These are phyloP conservation scores for Elmis aenea DNA, from an alignment of 2,888 invertebrate species.

Conservation along the genomic window DNA sequence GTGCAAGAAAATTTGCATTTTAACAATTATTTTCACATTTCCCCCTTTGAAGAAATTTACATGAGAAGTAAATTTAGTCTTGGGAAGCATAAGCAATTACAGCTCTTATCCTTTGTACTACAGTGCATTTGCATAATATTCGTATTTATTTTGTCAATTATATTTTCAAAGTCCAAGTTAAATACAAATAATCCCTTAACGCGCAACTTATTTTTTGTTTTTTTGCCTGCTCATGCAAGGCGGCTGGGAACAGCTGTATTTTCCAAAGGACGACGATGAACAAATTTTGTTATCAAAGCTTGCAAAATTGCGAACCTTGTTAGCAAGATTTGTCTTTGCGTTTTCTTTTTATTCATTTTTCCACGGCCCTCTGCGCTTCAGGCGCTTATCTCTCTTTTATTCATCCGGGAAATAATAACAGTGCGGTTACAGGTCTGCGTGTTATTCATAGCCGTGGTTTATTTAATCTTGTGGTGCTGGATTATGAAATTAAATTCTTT, in stretches of 20 bases:
- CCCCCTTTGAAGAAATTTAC: no score
- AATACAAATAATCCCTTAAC: no score
- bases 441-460: constrained; percentile 17
- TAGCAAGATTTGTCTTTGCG: constrained; percentile 18
- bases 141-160: background rate
- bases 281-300: constrained; percentile 16
- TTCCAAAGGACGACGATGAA: constrained; percentile 17
- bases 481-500: constrained; percentile 19
- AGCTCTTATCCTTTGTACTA: no score
- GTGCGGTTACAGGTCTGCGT: constrained; percentile 18
- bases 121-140: background rate
- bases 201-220: no score
- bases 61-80: no score
- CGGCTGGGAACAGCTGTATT: no score
- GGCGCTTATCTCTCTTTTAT: constrained; percentile 19
- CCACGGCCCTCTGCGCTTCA: constrained; percentile 12
- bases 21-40: no score
- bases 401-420: constrained; percentile 19
- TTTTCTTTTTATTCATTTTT: constrained; percentile 17
- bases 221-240: no score
- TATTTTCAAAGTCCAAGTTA: background rate
- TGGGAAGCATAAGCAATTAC: no score
- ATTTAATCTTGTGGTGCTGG: constrained; percentile 16
- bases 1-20: no score
- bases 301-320: constrained; percentile 16